Base-by-base conservation (phyloP, 2,888 invertebrate species). In the Phlogophora meticulosa region DNA sequence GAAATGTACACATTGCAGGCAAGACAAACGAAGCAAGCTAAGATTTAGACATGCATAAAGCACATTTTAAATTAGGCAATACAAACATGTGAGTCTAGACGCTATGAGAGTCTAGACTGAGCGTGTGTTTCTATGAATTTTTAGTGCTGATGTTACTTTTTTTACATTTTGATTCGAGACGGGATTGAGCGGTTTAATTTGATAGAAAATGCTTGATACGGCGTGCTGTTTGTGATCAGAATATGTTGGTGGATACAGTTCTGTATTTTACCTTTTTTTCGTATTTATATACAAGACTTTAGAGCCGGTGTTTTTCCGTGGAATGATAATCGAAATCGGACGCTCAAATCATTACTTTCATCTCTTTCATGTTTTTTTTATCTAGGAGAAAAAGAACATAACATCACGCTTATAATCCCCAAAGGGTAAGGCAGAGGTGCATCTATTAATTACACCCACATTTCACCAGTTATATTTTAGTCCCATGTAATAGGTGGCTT, bases 1-100 rank as follows among this genome's bases (percentile, higher is more conserved):
- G 69, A 61, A 78, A 83, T 85, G 78, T 83, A 81, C 74, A 82
- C 83, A 76, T 61, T 77, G 75, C 76, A 77, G 57, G 51, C 66
- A 67, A 77, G 63, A 78, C 70, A 87, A 84, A 82, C 78, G 67
- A 75, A 83, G 61, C 71, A 67, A 75, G n/a, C 73, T 66, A 80
- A 84, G 82, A 83, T 85, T 83, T 83, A 83, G 81, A 80, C 75
- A 80, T 85, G 80, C 85, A 87, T 86, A 81, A 84, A 87, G 83
- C 85, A 81, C 79, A 83, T 84, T 82, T 82, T 77, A 87, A 87
- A 85, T 87, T 81, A 86, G 59, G 55, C 72, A 78, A 68, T 57
- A 68, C 64, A 28, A 62, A 56, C 61, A 58, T 61, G 53, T 45
- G 55, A 9, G 80, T 84, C 80, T 72, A 66, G 82, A 72, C 82